A percentile compares a stretch with the other conserved stretches of the same genome.
These are phyloP conservation scores for Pangasianodon gigas DNA, from an alignment of 2,113 vertebrate species.

Conservation along the genomic window DNA sequence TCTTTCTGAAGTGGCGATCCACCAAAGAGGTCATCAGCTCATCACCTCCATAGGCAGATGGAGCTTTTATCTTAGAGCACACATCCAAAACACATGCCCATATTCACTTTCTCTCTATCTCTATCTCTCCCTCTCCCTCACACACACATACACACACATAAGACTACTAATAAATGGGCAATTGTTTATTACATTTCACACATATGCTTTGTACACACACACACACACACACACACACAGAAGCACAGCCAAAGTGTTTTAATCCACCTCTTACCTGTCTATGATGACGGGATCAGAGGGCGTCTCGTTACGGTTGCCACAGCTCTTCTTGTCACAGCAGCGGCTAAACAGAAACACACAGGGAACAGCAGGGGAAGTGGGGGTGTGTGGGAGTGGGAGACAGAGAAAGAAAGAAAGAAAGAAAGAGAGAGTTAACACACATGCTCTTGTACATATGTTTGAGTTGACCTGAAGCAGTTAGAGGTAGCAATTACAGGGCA, in stretches of 20 bases:
- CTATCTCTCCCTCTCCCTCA: neutral
- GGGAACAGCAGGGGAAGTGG: slow-evolving; percentile 2
- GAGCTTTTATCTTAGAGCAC: slow-evolving; percentile 26
- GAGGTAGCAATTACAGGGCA: slow-evolving; percentile 46
- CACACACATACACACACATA: slow-evolving; percentile 24
- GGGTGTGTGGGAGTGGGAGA: slow-evolving; percentile 28
- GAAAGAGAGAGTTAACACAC: slow-evolving; percentile 46
- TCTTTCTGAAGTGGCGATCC: slow-evolving; percentile 28
- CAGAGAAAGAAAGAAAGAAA: slow-evolving; percentile 25
- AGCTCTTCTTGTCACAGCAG: slow-evolving; percentile 99
- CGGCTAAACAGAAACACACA: slow-evolving; percentile 76
- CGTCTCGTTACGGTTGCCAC: slow-evolving; percentile 99
- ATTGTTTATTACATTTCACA: neutral
- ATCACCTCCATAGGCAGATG: slow-evolving; percentile 22
- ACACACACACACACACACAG: slow-evolving; percentile 10
- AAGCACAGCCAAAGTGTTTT: slow-evolving; percentile 20
- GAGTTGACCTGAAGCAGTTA: slow-evolving; percentile 32
- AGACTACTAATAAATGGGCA: slow-evolving; percentile 48
- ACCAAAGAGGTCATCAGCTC: slow-evolving; percentile 20
- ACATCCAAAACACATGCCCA: slow-evolving; percentile 2
- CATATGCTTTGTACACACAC: neutral
- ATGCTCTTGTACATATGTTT: slow-evolving; percentile 50
- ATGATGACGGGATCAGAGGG: slow-evolving; percentile 99
- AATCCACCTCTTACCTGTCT: slow-evolving; percentile 94
- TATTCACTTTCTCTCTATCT: slow-evolving; percentile 41